Evolutionary conservation across 2,888 invertebrate species (phyloP), one percentile per base, ranked within the genome.

Genomic region (Acrobasis consociella): DNA sequence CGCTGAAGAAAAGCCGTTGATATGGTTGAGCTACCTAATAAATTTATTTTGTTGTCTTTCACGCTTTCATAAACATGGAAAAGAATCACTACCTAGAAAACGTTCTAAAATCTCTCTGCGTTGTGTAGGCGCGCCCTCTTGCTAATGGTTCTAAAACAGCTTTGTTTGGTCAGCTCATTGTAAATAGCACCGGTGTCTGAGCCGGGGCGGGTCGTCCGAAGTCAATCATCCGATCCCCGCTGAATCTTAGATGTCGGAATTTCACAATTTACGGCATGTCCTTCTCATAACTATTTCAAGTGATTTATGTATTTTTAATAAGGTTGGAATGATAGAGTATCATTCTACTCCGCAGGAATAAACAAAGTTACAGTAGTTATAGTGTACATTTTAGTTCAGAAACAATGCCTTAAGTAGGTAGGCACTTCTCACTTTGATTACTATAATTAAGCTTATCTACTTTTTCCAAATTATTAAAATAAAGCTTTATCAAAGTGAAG

Each of bases 151-250:
- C 55, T 15, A 16, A 55, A 55, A 55, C 39, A 39, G 38, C 55
- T 55, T 55, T 39, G 55, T 55, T 39, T 55, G 55, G 39, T 55
- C 55, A 55, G 8, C 55, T 55, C 55, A 39, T 39, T 39, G 55
- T 55, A 55, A 55, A 55, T 55, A 55, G 39, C 39, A 16, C 55
- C 5, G 38, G 39, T 39, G 55, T 55, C 55, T 55, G 52, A n/a
- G 31, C 52, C 52, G 7, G 52, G 39, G 16, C 53, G n/a, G 53
- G 22, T 11, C 53, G 55, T 38, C 11, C 16, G 55, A 15, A 39
- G 55, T 55, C 55, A 11, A 39, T 55, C 55, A 55, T 39, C 55
- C 55, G 39, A 5, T 15, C 39, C 46, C 16, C 16, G 55, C 38
- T 38, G 55, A 55, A 16, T 55, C 10, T 55, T 16, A 15, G 16